Conservation (phyloP, 2,797 vertebrate genomes). For the Myripristis jacobus region DNA sequence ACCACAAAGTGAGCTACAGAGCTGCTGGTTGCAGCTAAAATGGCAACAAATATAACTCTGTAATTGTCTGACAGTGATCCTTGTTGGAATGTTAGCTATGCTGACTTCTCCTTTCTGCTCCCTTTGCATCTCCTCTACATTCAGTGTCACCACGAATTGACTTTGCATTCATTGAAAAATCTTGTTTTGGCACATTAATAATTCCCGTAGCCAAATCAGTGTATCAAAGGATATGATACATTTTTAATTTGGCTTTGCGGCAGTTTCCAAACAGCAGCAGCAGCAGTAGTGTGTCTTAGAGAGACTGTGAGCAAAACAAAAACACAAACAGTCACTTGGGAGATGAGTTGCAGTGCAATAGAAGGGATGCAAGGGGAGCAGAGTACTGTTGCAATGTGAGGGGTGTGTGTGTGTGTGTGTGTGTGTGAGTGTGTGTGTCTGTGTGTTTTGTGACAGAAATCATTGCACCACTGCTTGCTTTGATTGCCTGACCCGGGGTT, state of each 20-base stretch:
- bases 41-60: too few species aligned
- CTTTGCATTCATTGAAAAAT: constrained; percentile 20
- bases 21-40: too few species aligned
- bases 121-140: constrained; percentile 1
- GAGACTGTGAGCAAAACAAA: constrained; percentile 60
- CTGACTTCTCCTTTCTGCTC: not conserved
- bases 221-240: constrained; percentile 60
- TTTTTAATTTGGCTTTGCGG: constrained; percentile 69
- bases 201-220: constrained; percentile 45
- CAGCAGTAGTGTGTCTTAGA: constrained; percentile 10
- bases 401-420: constrained; percentile 26
- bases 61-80: too few species aligned
- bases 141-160: constrained; percentile 22
- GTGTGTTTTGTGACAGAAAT: constrained; percentile 38
- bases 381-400: constrained; percentile 23
- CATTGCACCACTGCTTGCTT: constrained; percentile 58
- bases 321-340: constrained; percentile 55
- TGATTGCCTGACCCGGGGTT: constrained; percentile 70
- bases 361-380: not conserved
- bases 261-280: constrained; percentile 46
- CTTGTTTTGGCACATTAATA: constrained; percentile 29
- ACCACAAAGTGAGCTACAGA: too few species aligned
- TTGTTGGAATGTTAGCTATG: too few species aligned
- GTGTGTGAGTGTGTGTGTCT: constrained; percentile 22
- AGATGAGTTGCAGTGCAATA: constrained; percentile 39